These are phyloP conservation scores for Enteromius argenteus DNA, from an alignment of 2,797 vertebrate species.

Conservation along the genomic window DNA sequence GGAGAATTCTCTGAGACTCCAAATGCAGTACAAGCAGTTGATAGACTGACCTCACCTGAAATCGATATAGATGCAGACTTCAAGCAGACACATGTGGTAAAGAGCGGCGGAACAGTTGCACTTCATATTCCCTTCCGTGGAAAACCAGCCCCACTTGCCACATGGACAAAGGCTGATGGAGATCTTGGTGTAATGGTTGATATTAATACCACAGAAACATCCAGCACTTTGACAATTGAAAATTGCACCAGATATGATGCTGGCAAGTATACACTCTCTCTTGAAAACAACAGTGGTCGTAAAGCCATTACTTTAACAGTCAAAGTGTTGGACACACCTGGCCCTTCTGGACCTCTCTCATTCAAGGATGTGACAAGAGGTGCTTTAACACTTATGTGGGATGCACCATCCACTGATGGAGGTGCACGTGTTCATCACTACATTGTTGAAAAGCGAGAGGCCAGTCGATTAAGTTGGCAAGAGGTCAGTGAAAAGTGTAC, in stretches of 20 bases:
- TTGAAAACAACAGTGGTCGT: conserved; percentile 95
- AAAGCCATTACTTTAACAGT: conserved; percentile 96
- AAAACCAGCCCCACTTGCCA: conserved; percentile 91
- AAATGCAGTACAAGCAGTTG: conserved; percentile 87
- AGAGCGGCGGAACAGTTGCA: conserved; percentile 89
- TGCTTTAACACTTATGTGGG: conserved; percentile 96
- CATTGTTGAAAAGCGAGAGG: conserved; percentile 92
- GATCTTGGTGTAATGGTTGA: conserved; percentile 91
- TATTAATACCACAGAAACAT: conserved; percentile 90
- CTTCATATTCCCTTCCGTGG: conserved; percentile 91
- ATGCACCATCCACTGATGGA: conserved; percentile 92
- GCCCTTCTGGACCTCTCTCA: conserved; percentile 91
- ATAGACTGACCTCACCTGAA: conserved; percentile 94
- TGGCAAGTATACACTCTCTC: conserved; percentile 93
- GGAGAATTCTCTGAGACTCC: conserved; percentile 90
- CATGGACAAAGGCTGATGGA: conserved; percentile 90
- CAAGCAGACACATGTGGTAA: conserved; percentile 96
- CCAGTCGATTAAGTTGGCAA: conserved; percentile 95
- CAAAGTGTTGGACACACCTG: conserved; percentile 95
- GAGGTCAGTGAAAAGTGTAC: conserved; percentile 88
- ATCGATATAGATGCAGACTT: conserved; percentile 94
- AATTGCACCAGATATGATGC: conserved; percentile 94
- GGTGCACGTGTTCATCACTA: conserved; percentile 94
- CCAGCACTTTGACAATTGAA: conserved; percentile 92
- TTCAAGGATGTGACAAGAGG: conserved; percentile 95